Conservation (phyloP, 1,140 invertebrate genomes). For the Drosophila nebulosa region DNA sequence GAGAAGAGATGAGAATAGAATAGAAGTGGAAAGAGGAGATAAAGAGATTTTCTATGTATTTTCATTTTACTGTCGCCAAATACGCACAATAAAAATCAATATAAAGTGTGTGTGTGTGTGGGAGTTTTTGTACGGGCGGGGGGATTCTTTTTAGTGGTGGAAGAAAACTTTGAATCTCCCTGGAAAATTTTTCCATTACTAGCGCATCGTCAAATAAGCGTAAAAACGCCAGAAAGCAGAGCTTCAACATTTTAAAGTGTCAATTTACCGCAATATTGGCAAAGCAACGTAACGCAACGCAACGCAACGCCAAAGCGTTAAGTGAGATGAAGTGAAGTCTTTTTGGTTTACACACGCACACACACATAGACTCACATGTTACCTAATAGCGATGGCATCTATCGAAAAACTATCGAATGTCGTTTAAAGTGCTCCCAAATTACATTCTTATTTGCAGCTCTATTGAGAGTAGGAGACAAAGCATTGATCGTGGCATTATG, state of each 20-base stretch:
- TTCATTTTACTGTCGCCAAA: slow-evolving; percentile 47
- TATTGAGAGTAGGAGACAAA: no score
- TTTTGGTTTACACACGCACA: slow-evolving; percentile 38
- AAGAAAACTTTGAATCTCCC: slow-evolving; percentile 40
- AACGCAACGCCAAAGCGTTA: slow-evolving; percentile 21
- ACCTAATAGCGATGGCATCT: slow-evolving; percentile 33
- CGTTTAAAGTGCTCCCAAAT: no score
- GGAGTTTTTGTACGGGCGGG: no score
- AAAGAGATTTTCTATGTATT: slow-evolving; percentile 53
- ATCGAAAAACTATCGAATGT: neutral
- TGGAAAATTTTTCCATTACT: slow-evolving; percentile 78
- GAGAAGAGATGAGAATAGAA: slow-evolving; percentile 13
- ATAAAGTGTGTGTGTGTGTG: slow-evolving; percentile 47
- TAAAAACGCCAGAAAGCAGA: slow-evolving; percentile 77
- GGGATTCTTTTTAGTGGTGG: neutral
- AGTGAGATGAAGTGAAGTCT: slow-evolving; percentile 57
- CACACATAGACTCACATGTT: slow-evolving; percentile 28
- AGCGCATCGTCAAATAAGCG: slow-evolving; percentile 37
- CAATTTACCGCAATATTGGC: slow-evolving; percentile 78
- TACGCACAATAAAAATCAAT: slow-evolving; percentile 79
- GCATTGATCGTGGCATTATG: no score
- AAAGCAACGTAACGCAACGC: slow-evolving; percentile 6
- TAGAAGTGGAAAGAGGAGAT: slow-evolving; percentile 16
- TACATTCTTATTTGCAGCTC: no score
- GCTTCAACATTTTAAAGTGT: slow-evolving; percentile 79